Evolutionary conservation across 2,888 invertebrate genomes (phyloP), one percentile per base, ranked within the genome.

Genomic region (Hesperia comma): DNA sequence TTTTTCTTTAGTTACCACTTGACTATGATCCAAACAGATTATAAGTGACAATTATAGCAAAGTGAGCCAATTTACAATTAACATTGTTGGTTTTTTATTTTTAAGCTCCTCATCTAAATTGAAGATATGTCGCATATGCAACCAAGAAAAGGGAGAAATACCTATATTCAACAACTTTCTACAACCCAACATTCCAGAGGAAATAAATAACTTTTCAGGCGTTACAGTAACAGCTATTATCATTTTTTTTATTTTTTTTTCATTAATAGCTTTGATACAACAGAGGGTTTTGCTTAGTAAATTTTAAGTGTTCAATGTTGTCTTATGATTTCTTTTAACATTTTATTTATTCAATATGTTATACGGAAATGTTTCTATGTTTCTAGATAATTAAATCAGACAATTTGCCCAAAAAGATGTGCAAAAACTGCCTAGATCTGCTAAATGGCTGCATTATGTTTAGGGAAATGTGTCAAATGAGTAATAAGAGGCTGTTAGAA

Each of bases 381-480:
- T 58, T 33, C 67, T 70, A 92, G 92, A 75, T 92, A 63, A 81
- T 72, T 67, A 77, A 80, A 70, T 72, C 78, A 17, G 90, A 89
- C 72, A 79, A 80, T 53, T 78, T 85, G 67, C 80, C 89, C 19
- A 85, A 87, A 68, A 75, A 82, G 55, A 87, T 92, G 79, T 92
- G 92, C 72, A 82, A 88, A 73, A 83, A 75, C 63, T 92, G 92
- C 71, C 71, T 90, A 49, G 82, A 88, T 70, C 78, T 92, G 14
- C 77, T 92, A 26, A 88, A 90, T 79, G 87, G 90, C 54, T 91
- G 90, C 69, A 88, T 91, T 41, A 81, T 81, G 77, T 92, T 92
- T 62, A 80, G 89, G 69, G 86, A 90, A 67, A 79, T 91, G 80
- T 92, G 91, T 69, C 88, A 86, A 71, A 82, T 73, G 61, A 90